Percentiles rank a stretch among this genome's conserved stretches.
phyloP scores from a whole-genome alignment of 1,140 invertebrate genomes.

The Zaprionus capensis region DNA sequence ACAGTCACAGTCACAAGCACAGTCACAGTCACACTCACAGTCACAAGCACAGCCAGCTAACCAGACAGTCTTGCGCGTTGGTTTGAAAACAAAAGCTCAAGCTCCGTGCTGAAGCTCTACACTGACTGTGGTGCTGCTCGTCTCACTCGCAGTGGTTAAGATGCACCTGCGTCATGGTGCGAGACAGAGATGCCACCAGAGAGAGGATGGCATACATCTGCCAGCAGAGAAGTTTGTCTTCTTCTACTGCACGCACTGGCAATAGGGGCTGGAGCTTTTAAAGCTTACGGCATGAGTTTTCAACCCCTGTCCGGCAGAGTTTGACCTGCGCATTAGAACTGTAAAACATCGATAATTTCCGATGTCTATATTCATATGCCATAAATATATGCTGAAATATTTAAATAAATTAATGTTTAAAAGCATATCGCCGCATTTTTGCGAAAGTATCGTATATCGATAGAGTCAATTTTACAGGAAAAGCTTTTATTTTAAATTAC shows the following conservation, averaged over 20 bases:
- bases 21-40: background rate
- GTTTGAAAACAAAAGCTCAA: conserved; percentile 26
- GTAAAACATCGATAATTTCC: too few relatives aligned
- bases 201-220: background rate
- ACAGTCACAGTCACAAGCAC: conserved; percentile 10
- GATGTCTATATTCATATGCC: too few relatives aligned
- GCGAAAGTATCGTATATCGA: too few relatives aligned
- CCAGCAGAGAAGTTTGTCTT: background rate
- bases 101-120: conserved; percentile 16
- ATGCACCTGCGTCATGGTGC: background rate
- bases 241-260: background rate
- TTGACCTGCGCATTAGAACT: background rate
- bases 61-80: conserved; percentile 48
- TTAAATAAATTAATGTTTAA: too few relatives aligned
- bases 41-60: conserved; percentile 28
- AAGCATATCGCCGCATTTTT: too few relatives aligned
- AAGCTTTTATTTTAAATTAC: too few relatives aligned
- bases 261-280: background rate
- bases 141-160: background rate
- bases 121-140: conserved; percentile 5
- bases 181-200: background rate
- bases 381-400: too few relatives aligned
- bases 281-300: background rate
- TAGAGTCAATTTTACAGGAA: too few relatives aligned
- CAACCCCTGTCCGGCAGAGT: background rate